Evolutionary conservation across 2,113 vertebrate species (phyloP).

Genomic region (Arvicanthis niloticus): DNA sequence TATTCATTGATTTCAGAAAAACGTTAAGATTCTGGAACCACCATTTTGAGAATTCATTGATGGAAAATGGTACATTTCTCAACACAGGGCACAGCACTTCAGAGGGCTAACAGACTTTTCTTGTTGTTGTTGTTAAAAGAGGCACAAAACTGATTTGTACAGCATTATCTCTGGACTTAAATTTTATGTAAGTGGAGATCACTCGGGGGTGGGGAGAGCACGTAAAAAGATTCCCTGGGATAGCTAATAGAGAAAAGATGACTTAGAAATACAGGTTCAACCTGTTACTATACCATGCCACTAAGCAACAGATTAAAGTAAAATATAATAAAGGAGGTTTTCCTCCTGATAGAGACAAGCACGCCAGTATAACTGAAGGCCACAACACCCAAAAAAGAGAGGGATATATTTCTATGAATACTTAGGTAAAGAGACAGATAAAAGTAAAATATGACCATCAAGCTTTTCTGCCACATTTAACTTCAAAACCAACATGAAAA

Average conservation of each 20-base stretch:
- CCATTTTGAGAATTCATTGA: not conserved
- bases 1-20: constrained; percentile 13
- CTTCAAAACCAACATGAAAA: constrained; percentile 40
- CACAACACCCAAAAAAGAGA: not conserved
- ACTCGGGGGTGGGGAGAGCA: not conserved
- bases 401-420: not conserved
- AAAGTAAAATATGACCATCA: not conserved
- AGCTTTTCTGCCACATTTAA: not conserved
- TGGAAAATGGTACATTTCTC: not conserved
- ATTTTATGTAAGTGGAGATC: not conserved
- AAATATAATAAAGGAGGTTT: not conserved
- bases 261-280: not conserved
- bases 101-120: not conserved
- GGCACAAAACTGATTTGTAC: not conserved
- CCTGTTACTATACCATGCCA: not conserved
- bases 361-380: not conserved
- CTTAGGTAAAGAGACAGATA: not conserved
- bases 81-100: not conserved
- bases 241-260: not conserved
- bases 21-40: not conserved
- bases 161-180: not conserved
- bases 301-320: not conserved
- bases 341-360: not conserved
- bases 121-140: not conserved
- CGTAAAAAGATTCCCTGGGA: not conserved